A percentile compares a stretch with the other conserved stretches of the same genome.
These are phyloP conservation scores for Strigamia maritima DNA, from an alignment of 2,888 invertebrate genomes.

Conservation along the genomic window DNA sequence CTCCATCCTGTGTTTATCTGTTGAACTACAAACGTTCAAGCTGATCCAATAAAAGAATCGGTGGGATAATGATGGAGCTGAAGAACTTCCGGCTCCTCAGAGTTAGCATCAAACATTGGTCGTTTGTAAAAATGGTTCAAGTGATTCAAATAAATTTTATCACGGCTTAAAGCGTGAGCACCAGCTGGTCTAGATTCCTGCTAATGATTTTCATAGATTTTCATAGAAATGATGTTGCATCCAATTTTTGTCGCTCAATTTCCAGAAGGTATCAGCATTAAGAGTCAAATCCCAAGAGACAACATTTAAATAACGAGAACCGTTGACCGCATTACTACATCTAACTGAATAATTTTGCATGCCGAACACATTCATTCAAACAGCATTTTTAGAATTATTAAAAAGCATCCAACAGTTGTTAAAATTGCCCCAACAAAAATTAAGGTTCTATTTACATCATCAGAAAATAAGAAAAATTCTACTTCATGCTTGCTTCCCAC, in stretches of 20 bases:
- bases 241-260: neutral
- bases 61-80: neutral
- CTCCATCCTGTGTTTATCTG: slow-evolving; percentile 9
- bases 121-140: neutral
- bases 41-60: neutral
- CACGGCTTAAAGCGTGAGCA: neutral
- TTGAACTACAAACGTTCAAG: neutral
- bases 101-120: neutral
- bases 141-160: slow-evolving; percentile 22
- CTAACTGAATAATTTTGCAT: neutral
- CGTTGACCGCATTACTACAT: neutral
- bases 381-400: neutral
- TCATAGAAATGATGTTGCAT: neutral
- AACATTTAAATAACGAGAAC: neutral
- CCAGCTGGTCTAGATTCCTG: slow-evolving; percentile 9
- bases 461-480: too few relatives aligned
- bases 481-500: too few relatives aligned
- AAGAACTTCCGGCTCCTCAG: neutral
- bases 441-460: too few relatives aligned
- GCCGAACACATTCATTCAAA: neutral
- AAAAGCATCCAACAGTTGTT: neutral
- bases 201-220: slow-evolving; percentile 21
- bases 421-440: neutral
- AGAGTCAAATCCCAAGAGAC: neutral
- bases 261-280: neutral